These are phyloP conservation scores for Ophion costatus DNA, from an alignment of 2,888 invertebrate species.

Conservation along the genomic window DNA sequence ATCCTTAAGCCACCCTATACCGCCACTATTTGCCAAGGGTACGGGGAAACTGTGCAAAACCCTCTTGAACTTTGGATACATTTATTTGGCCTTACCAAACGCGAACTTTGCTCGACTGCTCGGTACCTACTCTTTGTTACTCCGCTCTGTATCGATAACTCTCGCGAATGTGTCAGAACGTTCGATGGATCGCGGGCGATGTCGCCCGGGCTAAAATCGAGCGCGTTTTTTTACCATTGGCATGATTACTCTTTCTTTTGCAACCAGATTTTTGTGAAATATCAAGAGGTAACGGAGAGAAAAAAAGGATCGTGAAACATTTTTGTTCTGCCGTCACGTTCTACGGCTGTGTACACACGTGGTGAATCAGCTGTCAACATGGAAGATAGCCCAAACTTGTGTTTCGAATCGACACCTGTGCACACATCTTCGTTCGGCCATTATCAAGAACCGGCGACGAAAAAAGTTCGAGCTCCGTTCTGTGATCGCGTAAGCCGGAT, in stretches of 20 bases:
- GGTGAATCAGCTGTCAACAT: conserved; percentile 14
- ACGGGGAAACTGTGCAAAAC: too few relatives aligned
- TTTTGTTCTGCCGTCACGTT: neutral
- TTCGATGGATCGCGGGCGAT: neutral
- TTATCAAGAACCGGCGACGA: neutral
- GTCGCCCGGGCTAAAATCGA: neutral
- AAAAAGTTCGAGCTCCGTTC: conserved; percentile 22
- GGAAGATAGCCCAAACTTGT: conserved; percentile 13
- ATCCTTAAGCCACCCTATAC: too few relatives aligned
- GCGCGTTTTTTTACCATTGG: neutral
- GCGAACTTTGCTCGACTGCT: too few relatives aligned
- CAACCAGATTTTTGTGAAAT: neutral
- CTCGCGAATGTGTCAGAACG: neutral
- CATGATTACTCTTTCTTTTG: neutral
- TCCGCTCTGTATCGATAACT: neutral
- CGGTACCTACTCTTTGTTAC: neutral
- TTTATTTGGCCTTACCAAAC: neutral
- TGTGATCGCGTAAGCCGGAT: neutral
- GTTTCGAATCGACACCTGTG: conserved; percentile 44
- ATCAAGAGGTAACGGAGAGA: neutral
- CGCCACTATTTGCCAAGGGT: too few relatives aligned
- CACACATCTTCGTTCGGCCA: conserved; percentile 17
- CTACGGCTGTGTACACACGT: conserved; percentile 1
- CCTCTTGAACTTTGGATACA: neutral
- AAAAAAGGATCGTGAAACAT: neutral